phyloP scores from a whole-genome alignment of 2,888 invertebrate genomes.

The Pristionchus entomophagus region DNA sequence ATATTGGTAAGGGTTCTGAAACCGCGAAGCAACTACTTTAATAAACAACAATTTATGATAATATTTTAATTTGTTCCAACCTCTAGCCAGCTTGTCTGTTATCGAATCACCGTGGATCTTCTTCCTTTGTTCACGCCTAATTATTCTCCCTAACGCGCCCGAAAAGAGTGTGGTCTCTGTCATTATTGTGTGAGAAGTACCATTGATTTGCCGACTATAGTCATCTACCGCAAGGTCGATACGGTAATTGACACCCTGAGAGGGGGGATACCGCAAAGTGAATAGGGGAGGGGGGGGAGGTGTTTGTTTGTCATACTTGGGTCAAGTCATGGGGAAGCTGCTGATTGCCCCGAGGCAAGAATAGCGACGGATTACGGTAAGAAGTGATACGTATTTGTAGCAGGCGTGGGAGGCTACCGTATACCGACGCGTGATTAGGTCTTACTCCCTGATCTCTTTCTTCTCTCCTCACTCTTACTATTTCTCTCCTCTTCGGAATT shows the following conservation, averaged over 20 bases:
- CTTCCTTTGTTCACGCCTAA: too few relatives aligned
- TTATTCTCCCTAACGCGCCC: too few relatives aligned
- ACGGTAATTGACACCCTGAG: conserved; percentile 23
- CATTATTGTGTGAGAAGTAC: conserved; percentile 14
- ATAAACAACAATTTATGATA: too few relatives aligned
- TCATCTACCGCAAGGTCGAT: background rate
- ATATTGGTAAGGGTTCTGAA: too few relatives aligned
- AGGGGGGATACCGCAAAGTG: background rate
- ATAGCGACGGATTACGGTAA: background rate
- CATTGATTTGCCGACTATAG: background rate
- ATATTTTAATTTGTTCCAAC: too few relatives aligned
- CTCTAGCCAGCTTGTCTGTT: too few relatives aligned
- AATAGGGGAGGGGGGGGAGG: conserved; percentile 48
- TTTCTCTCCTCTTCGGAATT: background rate
- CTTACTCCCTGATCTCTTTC: background rate
- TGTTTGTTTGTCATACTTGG: conserved; percentile 31
- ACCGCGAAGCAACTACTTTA: too few relatives aligned
- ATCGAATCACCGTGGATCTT: too few relatives aligned
- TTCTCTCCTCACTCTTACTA: background rate
- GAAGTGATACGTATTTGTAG: background rate
- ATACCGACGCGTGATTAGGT: conserved; percentile 3
- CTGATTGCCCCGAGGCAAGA: background rate
- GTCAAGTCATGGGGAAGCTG: conserved; percentile 29
- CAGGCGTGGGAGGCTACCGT: conserved; percentile 21
- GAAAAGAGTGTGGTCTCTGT: background rate